phyloP scores from a whole-genome alignment of 2,113 vertebrate species.

The Ochotona princeps region DNA sequence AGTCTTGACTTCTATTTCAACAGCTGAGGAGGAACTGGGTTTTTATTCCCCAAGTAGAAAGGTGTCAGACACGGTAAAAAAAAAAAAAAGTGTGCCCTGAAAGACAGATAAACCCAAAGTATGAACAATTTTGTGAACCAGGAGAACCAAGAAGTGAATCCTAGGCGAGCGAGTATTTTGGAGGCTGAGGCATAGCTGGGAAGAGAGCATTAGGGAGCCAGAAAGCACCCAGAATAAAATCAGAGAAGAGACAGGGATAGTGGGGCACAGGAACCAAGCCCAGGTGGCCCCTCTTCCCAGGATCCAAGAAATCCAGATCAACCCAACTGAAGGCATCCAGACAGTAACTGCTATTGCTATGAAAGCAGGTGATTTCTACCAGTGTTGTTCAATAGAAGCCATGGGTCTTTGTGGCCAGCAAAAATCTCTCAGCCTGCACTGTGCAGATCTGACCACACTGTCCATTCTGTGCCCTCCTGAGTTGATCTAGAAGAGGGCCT shows the following conservation, averaged over 20 bases:
- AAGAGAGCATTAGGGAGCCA: conserved; percentile 2
- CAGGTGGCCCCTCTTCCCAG: neutral
- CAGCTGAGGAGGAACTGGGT: neutral
- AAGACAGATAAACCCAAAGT: neutral
- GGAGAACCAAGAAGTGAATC: neutral
- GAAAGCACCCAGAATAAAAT: conserved; percentile 1
- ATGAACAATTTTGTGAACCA: neutral
- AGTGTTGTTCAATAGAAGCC: neutral
- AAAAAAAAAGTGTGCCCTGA: neutral
- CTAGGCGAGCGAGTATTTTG: conserved; percentile 9
- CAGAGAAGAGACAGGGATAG: conserved; percentile 37
- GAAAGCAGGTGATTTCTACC: too few species aligned
- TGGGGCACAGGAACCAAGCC: neutral
- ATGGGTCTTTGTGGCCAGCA: neutral
- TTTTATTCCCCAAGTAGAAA: neutral
- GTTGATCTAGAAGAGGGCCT: neutral
- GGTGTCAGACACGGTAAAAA: neutral
- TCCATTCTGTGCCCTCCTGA: neutral
- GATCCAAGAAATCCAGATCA: neutral
- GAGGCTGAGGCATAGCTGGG: neutral
- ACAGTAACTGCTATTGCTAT: too few species aligned
- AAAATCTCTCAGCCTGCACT: neutral
- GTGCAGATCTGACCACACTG: neutral
- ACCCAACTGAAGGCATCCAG: neutral
- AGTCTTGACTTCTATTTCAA: neutral